Base-by-base conservation (phyloP, 2,113 vertebrate species). In the Alethe diademata region DNA sequence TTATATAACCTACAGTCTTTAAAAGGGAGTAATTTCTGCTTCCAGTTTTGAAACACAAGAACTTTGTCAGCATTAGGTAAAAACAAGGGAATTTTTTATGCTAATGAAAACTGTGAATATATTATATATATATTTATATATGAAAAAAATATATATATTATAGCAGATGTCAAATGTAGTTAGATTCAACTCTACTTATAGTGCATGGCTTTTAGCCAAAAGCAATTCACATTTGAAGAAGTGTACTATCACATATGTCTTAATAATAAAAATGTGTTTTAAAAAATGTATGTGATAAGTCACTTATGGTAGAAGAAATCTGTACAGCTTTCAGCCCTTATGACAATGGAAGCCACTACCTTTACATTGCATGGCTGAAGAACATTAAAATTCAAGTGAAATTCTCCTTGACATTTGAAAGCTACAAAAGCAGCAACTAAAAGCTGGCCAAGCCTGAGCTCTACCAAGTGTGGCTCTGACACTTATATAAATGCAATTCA, bases 191-290 rank as follows among this genome's bases (percentile, higher is more conserved):
- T 96, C 95, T 95, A 97, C 93, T 98, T 98, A 98, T 97, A 98
- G 97, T 96, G 91, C 93, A 92, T 96, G 97, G 97, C 96, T 97
- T 97, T 97, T 97, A 97, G 97, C 97, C 98, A 98, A 98, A 98
- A 98, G 95, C 97, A 96, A 98, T 97, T 97, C 96, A 93, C 93
- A 97, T 98, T 97, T 98, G 94, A 92, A 96, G 97, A 96, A 97
- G 95, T 96, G 92, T 97, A 95, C 92, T 97, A 97, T 97, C 96
- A 97, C 97, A 98, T 98, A 98, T 96, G 97, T 97, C 97, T 98
- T 98, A 98, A 98, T 97, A 97, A 97, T 93, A 97, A 95, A 98
- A 97, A 97, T 86, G 94, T 93, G 95, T 97, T 93, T 96, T 97
- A 94, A 96, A 97, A 98, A 97, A 97, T 97, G 85, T 96, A 97